A percentile compares a stretch with the other conserved stretches of the same genome.
Conservation (phyloP, 2,888 invertebrate species). For the Seladonia tumulorum region DNA sequence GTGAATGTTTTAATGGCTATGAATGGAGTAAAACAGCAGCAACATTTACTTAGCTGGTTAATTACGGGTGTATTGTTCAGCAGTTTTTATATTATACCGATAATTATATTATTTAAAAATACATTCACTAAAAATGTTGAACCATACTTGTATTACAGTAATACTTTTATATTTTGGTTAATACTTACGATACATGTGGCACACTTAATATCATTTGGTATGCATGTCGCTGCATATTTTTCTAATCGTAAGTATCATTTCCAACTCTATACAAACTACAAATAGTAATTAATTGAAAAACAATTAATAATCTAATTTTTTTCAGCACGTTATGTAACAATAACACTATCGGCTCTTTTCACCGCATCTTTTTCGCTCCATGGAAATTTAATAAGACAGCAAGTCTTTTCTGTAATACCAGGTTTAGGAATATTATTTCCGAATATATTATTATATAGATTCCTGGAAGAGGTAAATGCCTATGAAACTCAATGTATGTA, state of each 20-base stretch:
- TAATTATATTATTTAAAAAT: slow-evolving; percentile 77
- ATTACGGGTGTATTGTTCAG: slow-evolving; percentile 77
- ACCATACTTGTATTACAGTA: slow-evolving; percentile 79
- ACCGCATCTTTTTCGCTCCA: slow-evolving; percentile 52
- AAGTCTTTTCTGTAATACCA: slow-evolving; percentile 64
- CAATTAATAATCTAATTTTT: slow-evolving; percentile 2
- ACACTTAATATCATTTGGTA: slow-evolving; percentile 79
- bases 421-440: slow-evolving; percentile 80
- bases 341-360: slow-evolving; percentile 54
- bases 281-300: not conserved
- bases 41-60: slow-evolving; percentile 81
- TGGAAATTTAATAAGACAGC: slow-evolving; percentile 53
- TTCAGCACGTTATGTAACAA: slow-evolving; percentile 64
- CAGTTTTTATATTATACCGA: slow-evolving; percentile 74
- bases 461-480: slow-evolving; percentile 79
- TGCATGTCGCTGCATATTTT: slow-evolving; percentile 81
- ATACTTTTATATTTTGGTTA: slow-evolving; percentile 80
- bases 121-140: slow-evolving; percentile 75
- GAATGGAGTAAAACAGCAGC: slow-evolving; percentile 79
- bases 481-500: slow-evolving; percentile 79
- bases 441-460: slow-evolving; percentile 76
- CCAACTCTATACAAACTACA: not conserved
- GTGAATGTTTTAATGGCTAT: slow-evolving; percentile 82
- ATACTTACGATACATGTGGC: slow-evolving; percentile 75
- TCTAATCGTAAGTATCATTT: slow-evolving; percentile 78